Evolutionary conservation across 2,113 vertebrate species (phyloP).

Genomic region (Galbula dea): DNA sequence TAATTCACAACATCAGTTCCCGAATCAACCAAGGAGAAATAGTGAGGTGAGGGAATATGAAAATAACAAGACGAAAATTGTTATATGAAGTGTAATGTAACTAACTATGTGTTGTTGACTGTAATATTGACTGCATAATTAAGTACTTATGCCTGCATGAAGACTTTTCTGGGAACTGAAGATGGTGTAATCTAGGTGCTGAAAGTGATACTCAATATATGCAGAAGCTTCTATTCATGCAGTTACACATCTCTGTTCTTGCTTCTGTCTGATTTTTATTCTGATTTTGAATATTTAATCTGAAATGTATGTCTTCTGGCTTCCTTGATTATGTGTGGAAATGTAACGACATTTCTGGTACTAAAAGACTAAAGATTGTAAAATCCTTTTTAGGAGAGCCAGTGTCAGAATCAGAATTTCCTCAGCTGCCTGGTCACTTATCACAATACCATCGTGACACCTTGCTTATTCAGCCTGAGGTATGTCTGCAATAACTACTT

Average conservation of each 20-base stretch:
- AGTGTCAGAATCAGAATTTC: constrained; percentile 36
- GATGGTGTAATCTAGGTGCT: not conserved
- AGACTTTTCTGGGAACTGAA: not conserved
- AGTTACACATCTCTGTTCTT: not conserved
- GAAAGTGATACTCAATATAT: not conserved
- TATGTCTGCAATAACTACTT: not conserved
- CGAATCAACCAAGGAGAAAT: not conserved
- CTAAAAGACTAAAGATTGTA: not conserved
- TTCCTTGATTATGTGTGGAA: not conserved
- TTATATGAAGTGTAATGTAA: not conserved
- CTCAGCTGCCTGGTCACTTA: constrained; percentile 72
- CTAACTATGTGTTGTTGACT: not conserved
- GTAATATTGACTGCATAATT: not conserved
- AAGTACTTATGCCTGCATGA: not conserved
- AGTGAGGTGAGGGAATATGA: not conserved
- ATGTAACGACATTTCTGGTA: not conserved
- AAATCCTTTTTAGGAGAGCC: constrained; percentile 66
- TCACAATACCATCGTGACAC: constrained; percentile 67
- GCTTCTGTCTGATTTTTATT: not conserved
- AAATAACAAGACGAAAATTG: not conserved
- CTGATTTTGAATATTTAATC: not conserved
- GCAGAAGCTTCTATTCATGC: not conserved
- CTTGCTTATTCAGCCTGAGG: constrained; percentile 79
- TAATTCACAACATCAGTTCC: not conserved
- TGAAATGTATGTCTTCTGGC: not conserved